Evolutionary conservation across 2,113 vertebrate species (phyloP), one percentile per base, ranked within the genome.

Genomic region (Bambusicola thoracicus): DNA sequence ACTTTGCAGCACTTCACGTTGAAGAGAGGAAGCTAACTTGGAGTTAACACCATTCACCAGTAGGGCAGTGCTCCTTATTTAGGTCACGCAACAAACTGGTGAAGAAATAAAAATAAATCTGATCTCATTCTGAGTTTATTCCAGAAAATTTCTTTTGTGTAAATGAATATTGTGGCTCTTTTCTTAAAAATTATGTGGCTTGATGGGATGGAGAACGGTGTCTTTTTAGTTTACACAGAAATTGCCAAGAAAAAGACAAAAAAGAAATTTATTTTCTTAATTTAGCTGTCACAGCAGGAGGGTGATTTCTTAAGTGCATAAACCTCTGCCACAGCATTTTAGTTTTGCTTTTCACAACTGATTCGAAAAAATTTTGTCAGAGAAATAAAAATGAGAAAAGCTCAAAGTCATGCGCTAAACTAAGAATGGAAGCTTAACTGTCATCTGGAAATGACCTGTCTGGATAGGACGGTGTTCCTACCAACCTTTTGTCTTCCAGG

Each of bases 101-200:
- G 38, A 86, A 61, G 46, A 70, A 41, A 67, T 86, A 70, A 82
- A 82, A 69, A 80, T 81, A 79, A 63, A 73, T 43, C 74, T 40
- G 32, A 65, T 80, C 84, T 81, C 78, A 73, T 84, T 92, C 61
- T 32, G 65, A 29, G 49, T 30, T 65, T 69, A 7, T 81, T 92
- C 78, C 92, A 94, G 65, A 68, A 74, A 85, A 34, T 36, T 92
- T 94, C 77, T 96, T 93, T 80, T 61, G 69, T 89, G 74, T 62
- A 92, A 95, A 86, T 68, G 77, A 96, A 91, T 82, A 55, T 32
- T 83, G 65, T 88, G 72, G 90, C 89, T 97, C 87, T 91, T 92
- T 96, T 95, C 91, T 95, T 93, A 95, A 95, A 95, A 97, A 94
- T 88, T 82, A 81, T 70, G 32, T 72, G 85, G 86, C 66, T 90